These are phyloP conservation scores for Cyphotilapia sp. DNA, from an alignment of 2,113 vertebrate species.

Conservation along the genomic window DNA sequence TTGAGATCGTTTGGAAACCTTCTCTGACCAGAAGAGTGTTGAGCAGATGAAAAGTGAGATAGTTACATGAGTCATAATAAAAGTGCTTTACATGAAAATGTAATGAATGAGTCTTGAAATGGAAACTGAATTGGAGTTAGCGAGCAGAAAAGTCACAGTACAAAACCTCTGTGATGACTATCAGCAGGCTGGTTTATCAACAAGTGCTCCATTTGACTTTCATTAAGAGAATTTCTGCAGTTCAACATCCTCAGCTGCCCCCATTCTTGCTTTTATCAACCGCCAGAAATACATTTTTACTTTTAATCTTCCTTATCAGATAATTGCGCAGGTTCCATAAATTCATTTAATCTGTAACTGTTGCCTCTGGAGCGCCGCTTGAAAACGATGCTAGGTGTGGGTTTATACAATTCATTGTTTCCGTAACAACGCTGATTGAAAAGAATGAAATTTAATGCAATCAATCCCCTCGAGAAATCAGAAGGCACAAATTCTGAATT, in stretches of 20 bases:
- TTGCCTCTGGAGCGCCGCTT: neutral
- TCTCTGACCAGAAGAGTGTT: neutral
- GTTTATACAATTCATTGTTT: constrained; percentile 43
- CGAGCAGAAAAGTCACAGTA: neutral
- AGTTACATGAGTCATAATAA: neutral
- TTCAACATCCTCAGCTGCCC: neutral
- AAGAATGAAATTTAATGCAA: constrained; percentile 37
- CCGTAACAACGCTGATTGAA: constrained; percentile 44
- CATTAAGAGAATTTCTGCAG: constrained; percentile 4
- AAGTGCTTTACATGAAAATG: neutral
- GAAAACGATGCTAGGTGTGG: neutral
- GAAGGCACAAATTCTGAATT: constrained; percentile 8
- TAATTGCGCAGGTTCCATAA: constrained; percentile 32
- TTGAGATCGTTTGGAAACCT: neutral
- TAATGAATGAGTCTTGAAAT: neutral
- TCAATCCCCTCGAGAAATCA: constrained; percentile 44
- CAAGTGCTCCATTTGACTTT: constrained; percentile 16
- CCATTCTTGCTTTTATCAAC: neutral
- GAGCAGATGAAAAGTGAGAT: neutral
- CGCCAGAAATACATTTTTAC: neutral
- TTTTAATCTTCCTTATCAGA: constrained; percentile 45
- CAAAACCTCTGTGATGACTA: neutral
- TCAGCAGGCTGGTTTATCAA: neutral
- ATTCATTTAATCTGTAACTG: constrained; percentile 23
- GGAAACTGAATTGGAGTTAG: neutral